Evolutionary conservation across 2,888 invertebrate species (phyloP).

Genomic region (Agonopterix alstromeriana): DNA sequence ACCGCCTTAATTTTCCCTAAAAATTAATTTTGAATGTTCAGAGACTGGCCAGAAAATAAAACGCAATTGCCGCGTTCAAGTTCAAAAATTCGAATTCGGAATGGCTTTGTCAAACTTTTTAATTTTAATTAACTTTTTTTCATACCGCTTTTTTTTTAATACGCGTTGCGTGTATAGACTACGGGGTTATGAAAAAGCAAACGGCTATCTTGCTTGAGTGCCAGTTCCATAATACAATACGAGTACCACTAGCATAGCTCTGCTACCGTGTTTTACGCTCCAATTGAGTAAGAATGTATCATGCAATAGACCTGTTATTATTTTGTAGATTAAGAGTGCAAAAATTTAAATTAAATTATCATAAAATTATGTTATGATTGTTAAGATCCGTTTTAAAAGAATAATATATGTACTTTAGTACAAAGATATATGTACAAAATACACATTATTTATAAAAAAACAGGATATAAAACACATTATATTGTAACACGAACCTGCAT

Average conservation of each 20-base stretch:
- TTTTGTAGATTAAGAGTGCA: not conserved
- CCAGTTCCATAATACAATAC: constrained; percentile 43
- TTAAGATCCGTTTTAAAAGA: no score
- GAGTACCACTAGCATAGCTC: constrained; percentile 36
- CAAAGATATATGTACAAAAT: no score
- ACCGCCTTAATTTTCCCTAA: no score
- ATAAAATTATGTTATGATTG: no score
- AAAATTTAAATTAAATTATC: no score
- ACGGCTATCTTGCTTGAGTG: constrained; percentile 58
- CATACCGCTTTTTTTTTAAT: constrained; percentile 19
- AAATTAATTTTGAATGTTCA: no score
- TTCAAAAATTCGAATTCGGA: not conserved
- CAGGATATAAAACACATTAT: no score
- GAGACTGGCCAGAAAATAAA: no score
- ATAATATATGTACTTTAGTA: no score
- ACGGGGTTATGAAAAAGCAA: constrained; percentile 35
- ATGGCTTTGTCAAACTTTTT: constrained; percentile 1
- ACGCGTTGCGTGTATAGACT: constrained; percentile 17
- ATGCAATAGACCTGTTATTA: constrained; percentile 32
- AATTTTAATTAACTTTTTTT: constrained; percentile 5
- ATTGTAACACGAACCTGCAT: no score
- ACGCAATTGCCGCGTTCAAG: not conserved
- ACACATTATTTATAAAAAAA: no score
- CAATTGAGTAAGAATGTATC: constrained; percentile 68
- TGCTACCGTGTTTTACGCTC: constrained; percentile 54